These are phyloP conservation scores for Sesamia nonagrioides DNA, from an alignment of 1,140 invertebrate species.

Conservation along the genomic window DNA sequence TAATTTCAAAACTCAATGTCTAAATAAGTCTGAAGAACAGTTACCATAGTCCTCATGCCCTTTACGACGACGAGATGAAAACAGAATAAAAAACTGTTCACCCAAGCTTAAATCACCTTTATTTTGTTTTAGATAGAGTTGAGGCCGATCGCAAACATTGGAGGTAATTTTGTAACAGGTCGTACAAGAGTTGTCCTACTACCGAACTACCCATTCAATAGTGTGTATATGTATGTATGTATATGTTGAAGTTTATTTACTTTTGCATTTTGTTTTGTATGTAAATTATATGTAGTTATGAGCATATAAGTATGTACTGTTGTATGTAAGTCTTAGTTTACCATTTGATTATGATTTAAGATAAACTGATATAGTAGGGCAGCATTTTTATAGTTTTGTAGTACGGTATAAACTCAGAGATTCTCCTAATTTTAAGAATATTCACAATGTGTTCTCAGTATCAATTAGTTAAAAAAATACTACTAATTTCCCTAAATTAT, in stretches of 20 bases:
- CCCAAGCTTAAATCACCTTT: conserved; percentile 34
- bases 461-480: no score
- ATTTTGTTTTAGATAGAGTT: conserved; percentile 8
- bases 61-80: conserved; percentile 53
- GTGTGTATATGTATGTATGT: conserved; percentile 52
- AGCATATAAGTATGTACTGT: not conserved
- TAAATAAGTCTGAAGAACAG: conserved; percentile 60
- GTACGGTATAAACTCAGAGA: no score
- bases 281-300: conserved; percentile 22
- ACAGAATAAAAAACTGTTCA: conserved; percentile 39
- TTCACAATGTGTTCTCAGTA: no score
- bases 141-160: conserved; percentile 38
- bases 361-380: not conserved
- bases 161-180: conserved; percentile 56
- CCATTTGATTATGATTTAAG: not conserved
- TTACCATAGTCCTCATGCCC: conserved; percentile 61
- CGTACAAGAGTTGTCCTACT: conserved; percentile 56
- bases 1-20: conserved; percentile 56
- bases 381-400: not conserved
- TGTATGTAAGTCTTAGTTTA: not conserved
- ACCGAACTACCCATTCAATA: conserved; percentile 62
- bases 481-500: no score
- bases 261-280: conserved; percentile 46
- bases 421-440: no score
- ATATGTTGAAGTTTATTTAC: conserved; percentile 39